Percentiles rank a stretch among this genome's conserved stretches.
These are phyloP conservation scores for Acrocephalus scirpaceus DNA, from an alignment of 2,797 vertebrate genomes.

Conservation along the genomic window DNA sequence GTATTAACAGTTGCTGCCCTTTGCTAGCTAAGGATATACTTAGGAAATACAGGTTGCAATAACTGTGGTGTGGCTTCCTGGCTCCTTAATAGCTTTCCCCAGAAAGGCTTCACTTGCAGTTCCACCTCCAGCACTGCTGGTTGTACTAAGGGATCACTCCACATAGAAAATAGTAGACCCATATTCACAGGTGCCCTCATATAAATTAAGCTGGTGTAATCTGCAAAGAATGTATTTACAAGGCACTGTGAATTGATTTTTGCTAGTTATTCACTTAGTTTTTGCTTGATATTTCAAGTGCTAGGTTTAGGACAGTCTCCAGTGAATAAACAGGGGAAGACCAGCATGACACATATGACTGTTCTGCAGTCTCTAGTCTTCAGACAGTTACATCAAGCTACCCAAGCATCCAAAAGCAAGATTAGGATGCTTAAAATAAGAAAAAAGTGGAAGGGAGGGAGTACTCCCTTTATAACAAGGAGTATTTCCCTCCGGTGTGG, in stretches of 20 bases:
- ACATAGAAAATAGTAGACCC: not conserved
- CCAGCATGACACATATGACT: fast-evolving
- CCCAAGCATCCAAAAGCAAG: not conserved
- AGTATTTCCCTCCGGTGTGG: not conserved
- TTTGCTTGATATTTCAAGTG: not conserved
- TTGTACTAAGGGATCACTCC: fast-evolving
- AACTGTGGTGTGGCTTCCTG: not conserved
- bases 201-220: not conserved
- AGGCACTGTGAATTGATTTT: not conserved
- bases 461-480: not conserved
- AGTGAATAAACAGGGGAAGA: not conserved
- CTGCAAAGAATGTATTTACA: not conserved
- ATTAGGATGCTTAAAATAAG: not conserved
- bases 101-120: not conserved
- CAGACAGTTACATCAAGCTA: not conserved
- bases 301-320: not conserved
- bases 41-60: not conserved
- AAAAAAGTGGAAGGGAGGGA: not conserved
- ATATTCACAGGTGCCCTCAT: not conserved
- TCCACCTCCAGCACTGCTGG: not conserved
- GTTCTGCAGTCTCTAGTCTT: not conserved
- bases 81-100: not conserved
- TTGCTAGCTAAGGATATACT: not conserved
- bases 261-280: not conserved
- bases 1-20: not conserved